Base-by-base conservation (phyloP, 1,140 invertebrate species). In the Camponotus floridanus region DNA sequence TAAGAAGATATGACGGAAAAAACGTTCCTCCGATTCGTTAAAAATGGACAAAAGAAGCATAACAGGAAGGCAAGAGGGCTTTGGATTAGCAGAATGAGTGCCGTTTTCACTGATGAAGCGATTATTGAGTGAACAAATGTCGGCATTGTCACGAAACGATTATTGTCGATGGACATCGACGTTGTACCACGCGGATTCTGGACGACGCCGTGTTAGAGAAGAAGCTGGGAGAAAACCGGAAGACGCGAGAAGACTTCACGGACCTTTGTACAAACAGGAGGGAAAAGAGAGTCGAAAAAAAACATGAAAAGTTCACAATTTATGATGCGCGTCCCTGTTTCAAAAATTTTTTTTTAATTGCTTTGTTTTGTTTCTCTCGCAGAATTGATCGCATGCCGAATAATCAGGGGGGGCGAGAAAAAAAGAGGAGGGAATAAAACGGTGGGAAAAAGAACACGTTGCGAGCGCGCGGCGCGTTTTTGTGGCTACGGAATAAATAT, bases 401-500 rank as follows among this genome's bases (percentile, higher is more conserved):
- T 36, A 70, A 21, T 18, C 0, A 18, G 13, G 1, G 26, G n/a
- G 39, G 31, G 64, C 26, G 33, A 7, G 71, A 74, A 15, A 83
- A 48, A 67, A 18, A 71, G 13, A 13, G 31, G 61, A 42, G 81
- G 70, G 13, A 62, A 85, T n/a, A 8, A 39, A 76, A 68, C 36
- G 13, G 59, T 39, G 7, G 7, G 67, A 59, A 39, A 84, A 45
- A 64, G 83, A 83, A 81, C 57, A 31, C 26, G 74, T 78, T 61
- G 61, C 76, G 85, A 71, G 79, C 65, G 68, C 86, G 68, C 76
- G 76, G 87, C 84, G 83, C 57, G 18, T 59, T 88, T 51, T 11
- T 51, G 48, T 51, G 65, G 45, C 74, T 68, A 86, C 73, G 55
- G 26, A 71, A 86, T 26, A 26, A 26, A 26, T 26, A 26, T 26